A percentile compares a stretch with the other conserved stretches of the same genome.
These are phyloP conservation scores for Cosmia trapezina DNA, from an alignment of 2,888 invertebrate species.

Conservation along the genomic window DNA sequence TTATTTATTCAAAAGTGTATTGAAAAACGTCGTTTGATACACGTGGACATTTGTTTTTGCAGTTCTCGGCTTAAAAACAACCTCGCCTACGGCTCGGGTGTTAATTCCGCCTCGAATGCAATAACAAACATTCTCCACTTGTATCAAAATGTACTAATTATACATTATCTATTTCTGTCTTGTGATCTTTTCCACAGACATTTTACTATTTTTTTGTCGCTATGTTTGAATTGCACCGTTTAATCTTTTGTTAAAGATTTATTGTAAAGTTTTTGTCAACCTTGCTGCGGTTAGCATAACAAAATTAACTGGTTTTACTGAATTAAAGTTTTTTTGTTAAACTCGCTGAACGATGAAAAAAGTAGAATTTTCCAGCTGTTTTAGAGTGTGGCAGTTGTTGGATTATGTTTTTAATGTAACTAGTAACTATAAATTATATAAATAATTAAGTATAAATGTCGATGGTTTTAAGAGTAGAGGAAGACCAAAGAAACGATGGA, in stretches of 20 bases:
- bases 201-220: conserved; percentile 5
- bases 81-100: too few species aligned
- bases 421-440: background rate
- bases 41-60: too few species aligned
- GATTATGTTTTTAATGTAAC: background rate
- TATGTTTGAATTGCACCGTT: conserved; percentile 19
- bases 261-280: conserved; percentile 38
- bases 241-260: conserved; percentile 26
- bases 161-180: conserved; percentile 40
- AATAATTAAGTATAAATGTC: too few species aligned
- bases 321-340: conserved; percentile 8
- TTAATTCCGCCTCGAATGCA: too few species aligned
- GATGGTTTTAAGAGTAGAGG: too few species aligned
- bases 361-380: conserved; percentile 14
- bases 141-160: too few species aligned
- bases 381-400: background rate
- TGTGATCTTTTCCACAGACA: background rate
- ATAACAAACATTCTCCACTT: too few species aligned
- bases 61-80: too few species aligned
- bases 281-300: conserved; percentile 20
- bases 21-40: too few species aligned
- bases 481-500: too few species aligned
- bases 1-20: too few species aligned
- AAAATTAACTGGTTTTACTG: conserved; percentile 40
- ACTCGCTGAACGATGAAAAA: conserved; percentile 6